Percentiles rank a stretch among this genome's conserved stretches.
Conservation (phyloP, 2,797 vertebrate species). For the Mus minutoides region DNA sequence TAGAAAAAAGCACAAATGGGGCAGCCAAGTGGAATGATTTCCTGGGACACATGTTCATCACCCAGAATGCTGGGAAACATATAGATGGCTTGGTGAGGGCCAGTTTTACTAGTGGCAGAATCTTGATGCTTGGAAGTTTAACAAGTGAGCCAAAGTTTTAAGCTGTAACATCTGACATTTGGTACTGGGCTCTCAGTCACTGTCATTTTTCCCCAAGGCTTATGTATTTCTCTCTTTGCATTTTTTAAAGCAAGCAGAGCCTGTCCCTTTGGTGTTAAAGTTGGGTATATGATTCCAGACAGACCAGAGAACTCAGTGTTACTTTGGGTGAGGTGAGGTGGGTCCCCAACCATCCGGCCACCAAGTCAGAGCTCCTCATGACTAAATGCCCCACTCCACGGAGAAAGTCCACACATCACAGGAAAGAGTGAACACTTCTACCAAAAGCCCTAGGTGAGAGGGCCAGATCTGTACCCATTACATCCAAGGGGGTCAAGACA, state of each 20-base stretch:
- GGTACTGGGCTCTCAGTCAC: too few species aligned
- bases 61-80: background rate
- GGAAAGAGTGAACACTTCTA: background rate
- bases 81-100: background rate
- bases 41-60: background rate
- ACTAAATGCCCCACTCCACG: background rate
- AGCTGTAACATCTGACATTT: background rate
- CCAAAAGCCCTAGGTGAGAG: background rate
- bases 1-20: background rate
- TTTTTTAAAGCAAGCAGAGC: background rate
- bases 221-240: background rate
- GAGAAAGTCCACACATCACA: background rate
- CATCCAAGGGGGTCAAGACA: background rate
- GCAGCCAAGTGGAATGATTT: background rate
- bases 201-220: background rate
- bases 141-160: background rate
- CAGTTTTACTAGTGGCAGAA: background rate
- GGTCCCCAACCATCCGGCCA: background rate
- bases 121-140: background rate
- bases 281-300: background rate
- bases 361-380: background rate
- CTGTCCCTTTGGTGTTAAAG: background rate
- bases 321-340: background rate
- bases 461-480: background rate
- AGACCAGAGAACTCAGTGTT: background rate